A percentile compares a stretch with the other conserved stretches of the same genome.
Conservation (phyloP, 1,140 invertebrate species). For the Neodiprion fabricii region DNA sequence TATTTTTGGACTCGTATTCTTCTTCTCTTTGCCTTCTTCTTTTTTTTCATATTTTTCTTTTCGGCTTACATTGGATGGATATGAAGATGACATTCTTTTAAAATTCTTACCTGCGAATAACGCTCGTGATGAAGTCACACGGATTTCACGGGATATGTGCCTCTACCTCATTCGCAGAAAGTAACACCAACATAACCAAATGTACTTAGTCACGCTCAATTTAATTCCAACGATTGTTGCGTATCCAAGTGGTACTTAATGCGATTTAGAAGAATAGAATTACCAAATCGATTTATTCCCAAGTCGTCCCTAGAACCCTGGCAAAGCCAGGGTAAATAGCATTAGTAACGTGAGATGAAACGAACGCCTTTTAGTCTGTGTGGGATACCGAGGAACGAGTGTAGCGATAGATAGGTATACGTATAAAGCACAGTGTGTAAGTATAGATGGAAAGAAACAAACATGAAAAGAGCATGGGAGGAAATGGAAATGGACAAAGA, state of each 20-base stretch:
- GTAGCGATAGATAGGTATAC: neutral
- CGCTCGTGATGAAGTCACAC: too few species aligned
- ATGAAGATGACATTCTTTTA: too few species aligned
- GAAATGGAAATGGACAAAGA: neutral
- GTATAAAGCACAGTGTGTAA: too few species aligned
- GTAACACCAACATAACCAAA: neutral
- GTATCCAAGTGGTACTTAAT: neutral
- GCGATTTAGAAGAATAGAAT: neutral
- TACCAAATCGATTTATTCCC: neutral
- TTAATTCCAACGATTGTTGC: neutral
- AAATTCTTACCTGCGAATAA: too few species aligned
- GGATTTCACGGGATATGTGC: too few species aligned
- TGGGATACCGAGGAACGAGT: neutral
- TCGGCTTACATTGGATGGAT: too few species aligned
- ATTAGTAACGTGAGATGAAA: constrained; percentile 5
- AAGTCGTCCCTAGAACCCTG: neutral
- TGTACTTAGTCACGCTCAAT: neutral
- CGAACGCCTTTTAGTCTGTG: neutral
- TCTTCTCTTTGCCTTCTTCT: neutral
- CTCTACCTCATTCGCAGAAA: neutral
- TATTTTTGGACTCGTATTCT: neutral
- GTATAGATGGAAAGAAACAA: neutral
- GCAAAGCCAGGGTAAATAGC: neutral
- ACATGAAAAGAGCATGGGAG: neutral
- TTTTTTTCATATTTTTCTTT: too few species aligned